These are phyloP conservation scores for Alosa sapidissima DNA, from an alignment of 2,797 vertebrate genomes.

Conservation along the genomic window DNA sequence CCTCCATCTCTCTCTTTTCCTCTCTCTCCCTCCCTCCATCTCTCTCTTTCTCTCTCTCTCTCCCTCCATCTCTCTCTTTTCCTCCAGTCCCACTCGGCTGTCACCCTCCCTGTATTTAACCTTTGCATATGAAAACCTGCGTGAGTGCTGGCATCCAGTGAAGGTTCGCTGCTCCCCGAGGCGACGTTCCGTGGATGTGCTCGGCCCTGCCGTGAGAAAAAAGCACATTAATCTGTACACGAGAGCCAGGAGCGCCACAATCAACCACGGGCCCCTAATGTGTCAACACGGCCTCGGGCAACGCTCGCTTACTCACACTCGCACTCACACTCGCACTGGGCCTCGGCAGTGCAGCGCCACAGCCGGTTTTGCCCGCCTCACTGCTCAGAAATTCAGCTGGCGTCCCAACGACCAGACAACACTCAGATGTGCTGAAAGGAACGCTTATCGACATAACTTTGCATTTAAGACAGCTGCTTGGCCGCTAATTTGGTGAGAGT, in stretches of 20 bases:
- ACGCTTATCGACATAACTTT: background rate
- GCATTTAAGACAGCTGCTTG: background rate
- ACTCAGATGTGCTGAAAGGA: background rate
- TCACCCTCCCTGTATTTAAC: background rate
- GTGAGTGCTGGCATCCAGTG: background rate
- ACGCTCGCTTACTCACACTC: background rate
- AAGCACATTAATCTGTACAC: constrained; percentile 41
- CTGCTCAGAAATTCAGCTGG: background rate
- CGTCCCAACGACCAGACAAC: background rate
- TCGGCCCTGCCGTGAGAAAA: constrained; percentile 25
- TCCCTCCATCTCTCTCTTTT: background rate
- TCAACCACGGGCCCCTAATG: background rate
- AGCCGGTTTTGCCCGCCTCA: background rate
- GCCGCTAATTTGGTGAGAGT: background rate
- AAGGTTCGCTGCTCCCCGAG: constrained; percentile 29
- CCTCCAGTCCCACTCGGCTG: background rate
- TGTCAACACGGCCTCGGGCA: constrained; percentile 33
- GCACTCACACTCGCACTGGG: background rate
- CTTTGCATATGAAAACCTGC: background rate
- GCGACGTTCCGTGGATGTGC: constrained; percentile 13
- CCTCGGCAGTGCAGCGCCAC: background rate
- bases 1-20: background rate
- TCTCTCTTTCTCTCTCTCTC: background rate
- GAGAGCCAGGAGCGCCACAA: constrained; percentile 25
- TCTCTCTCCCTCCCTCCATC: background rate